A percentile compares a stretch with the other conserved stretches of the same genome.
Evolutionary conservation across 2,113 vertebrate species (phyloP).

Genomic region (Vanacampus margaritifer): DNA sequence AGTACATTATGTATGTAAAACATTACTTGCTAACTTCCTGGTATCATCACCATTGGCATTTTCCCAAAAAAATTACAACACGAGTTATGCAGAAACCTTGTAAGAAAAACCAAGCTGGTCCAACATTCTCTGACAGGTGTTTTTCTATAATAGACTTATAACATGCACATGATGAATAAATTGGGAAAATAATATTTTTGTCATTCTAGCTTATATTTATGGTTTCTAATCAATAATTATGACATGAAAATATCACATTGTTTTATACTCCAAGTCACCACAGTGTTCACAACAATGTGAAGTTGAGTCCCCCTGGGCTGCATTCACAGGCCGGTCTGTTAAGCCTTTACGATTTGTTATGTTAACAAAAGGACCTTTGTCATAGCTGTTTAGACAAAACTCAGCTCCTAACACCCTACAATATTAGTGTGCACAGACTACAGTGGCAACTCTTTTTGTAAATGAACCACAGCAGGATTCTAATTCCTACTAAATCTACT

Average conservation of each 20-base stretch:
- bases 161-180: too few species aligned
- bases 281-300: not conserved
- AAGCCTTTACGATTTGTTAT: not conserved
- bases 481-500: not conserved
- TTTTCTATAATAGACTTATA: too few species aligned
- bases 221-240: not conserved
- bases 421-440: not conserved
- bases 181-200: too few species aligned
- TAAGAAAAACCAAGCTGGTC: too few species aligned
- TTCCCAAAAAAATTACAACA: too few species aligned
- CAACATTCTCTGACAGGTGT: too few species aligned
- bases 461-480: not conserved
- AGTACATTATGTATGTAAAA: too few species aligned
- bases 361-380: not conserved
- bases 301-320: conserved; percentile 1
- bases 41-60: too few species aligned
- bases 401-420: not conserved
- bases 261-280: not conserved
- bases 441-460: not conserved
- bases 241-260: not conserved
- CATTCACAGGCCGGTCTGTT: too few species aligned
- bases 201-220: not conserved
- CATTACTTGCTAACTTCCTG: too few species aligned
- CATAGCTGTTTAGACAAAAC: not conserved
- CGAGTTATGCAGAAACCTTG: too few species aligned